phyloP scores from a whole-genome alignment of 2,113 vertebrate species.

The Lipotes vexillifer region DNA sequence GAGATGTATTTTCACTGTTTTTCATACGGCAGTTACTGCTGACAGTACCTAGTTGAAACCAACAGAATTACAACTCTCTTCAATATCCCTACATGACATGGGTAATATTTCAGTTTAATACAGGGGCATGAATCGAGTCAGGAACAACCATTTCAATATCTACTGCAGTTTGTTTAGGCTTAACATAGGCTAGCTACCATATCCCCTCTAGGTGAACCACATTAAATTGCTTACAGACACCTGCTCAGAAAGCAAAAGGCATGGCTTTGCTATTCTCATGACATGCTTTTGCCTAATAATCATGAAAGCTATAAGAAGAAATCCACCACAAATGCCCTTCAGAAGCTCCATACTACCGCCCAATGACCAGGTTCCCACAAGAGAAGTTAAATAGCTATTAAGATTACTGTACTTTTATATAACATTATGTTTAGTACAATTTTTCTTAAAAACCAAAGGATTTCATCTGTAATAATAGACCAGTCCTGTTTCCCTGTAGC shows the following conservation, averaged over 20 bases:
- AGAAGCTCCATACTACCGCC: not conserved
- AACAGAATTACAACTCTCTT: slow-evolving; percentile 60
- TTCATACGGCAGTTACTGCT: slow-evolving; percentile 15
- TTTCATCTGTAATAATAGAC: not conserved
- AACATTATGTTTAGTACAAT: not conserved
- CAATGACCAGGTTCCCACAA: not conserved
- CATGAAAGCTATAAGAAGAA: slow-evolving; percentile 41
- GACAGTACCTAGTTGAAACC: slow-evolving; percentile 53
- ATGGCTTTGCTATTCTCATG: slow-evolving; percentile 24
- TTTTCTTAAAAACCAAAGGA: not conserved
- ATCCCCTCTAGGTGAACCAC: slow-evolving; percentile 9
- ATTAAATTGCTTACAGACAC: slow-evolving; percentile 32
- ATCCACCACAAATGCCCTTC: not conserved
- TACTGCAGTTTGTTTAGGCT: slow-evolving; percentile 66
- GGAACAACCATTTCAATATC: slow-evolving; percentile 69
- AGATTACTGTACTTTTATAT: not conserved
- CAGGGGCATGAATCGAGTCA: slow-evolving; percentile 57
- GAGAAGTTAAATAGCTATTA: slow-evolving; percentile 8
- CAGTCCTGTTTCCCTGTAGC: not conserved
- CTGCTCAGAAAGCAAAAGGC: slow-evolving; percentile 25
- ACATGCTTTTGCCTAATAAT: slow-evolving; percentile 47
- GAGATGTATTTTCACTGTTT: slow-evolving; percentile 54
- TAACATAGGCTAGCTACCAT: slow-evolving; percentile 33
- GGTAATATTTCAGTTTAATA: slow-evolving; percentile 71
- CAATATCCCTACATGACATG: slow-evolving; percentile 46